Conservation (phyloP, 2,113 vertebrate species). For the Nesospiza acunhae region DNA sequence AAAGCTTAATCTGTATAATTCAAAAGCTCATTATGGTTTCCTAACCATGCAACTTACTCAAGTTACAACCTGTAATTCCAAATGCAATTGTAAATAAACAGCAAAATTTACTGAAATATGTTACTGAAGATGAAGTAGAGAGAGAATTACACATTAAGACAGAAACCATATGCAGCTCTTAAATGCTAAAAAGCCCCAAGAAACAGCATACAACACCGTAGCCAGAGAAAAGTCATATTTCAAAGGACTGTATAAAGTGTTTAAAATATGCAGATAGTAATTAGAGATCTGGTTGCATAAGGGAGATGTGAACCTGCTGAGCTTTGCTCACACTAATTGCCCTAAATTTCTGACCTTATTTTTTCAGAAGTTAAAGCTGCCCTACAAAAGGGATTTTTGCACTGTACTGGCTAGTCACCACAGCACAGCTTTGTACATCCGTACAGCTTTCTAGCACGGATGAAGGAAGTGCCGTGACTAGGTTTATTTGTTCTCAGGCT, state of each 20-base stretch:
- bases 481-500: not conserved
- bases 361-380: conserved; percentile 31
- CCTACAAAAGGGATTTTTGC: not conserved
- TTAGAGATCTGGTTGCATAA: conserved; percentile 39
- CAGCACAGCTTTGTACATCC: no score
- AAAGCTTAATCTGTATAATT: not conserved
- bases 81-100: not conserved
- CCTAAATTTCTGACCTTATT: conserved; percentile 52
- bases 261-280: conserved; percentile 40
- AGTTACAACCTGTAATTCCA: not conserved
- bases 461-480: not conserved
- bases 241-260: not conserved
- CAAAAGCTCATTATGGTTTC: not conserved
- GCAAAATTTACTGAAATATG: not conserved
- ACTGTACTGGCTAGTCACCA: not conserved
- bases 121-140: not conserved
- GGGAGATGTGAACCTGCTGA: conserved; percentile 44
- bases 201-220: not conserved
- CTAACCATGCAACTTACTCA: not conserved
- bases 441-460: not conserved
- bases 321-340: conserved; percentile 24
- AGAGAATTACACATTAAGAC: not conserved
- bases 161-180: not conserved
- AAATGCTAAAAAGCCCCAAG: not conserved
- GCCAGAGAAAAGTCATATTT: not conserved